A percentile compares a stretch with the other conserved stretches of the same genome.
Evolutionary conservation across 2,888 invertebrate species (phyloP).

Genomic region (Nebria salina): DNA sequence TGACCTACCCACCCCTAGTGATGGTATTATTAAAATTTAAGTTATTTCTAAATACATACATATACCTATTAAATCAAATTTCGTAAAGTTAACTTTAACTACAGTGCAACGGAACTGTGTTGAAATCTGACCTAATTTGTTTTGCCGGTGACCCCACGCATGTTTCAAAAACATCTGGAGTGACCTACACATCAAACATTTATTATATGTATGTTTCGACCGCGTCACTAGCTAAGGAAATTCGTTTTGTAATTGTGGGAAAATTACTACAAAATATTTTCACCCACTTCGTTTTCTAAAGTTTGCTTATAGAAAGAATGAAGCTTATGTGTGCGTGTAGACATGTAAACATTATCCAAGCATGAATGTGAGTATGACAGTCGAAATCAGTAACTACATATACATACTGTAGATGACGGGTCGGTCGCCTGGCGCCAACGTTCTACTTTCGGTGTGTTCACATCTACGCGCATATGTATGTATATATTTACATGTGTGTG

Average conservation of each 20-base stretch:
- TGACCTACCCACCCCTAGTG: no score
- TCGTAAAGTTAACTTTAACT: not conserved
- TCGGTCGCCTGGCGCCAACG: constrained; percentile 34
- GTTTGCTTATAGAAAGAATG: no score
- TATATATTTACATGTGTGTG: not conserved
- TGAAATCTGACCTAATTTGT: not conserved
- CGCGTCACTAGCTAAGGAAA: no score
- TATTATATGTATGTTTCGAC: no score
- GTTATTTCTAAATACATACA: no score
- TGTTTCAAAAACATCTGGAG: not conserved
- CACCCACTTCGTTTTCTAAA: no score
- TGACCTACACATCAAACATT: not conserved
- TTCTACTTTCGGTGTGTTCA: constrained; percentile 7
- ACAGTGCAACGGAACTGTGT: not conserved
- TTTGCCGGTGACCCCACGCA: not conserved
- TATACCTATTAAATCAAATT: not conserved
- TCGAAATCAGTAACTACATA: not conserved
- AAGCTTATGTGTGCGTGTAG: no score
- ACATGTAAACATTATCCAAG: no score
- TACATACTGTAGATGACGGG: constrained; percentile 17
- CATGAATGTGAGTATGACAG: not conserved
- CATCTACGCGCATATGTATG: constrained; percentile 5
- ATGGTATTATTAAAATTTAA: no score
- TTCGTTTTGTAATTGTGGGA: no score
- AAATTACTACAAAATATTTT: no score